Evolutionary conservation across 2,113 vertebrate species (phyloP), one percentile per base, ranked within the genome.

Genomic region (Lagenorhynchus albirostris): DNA sequence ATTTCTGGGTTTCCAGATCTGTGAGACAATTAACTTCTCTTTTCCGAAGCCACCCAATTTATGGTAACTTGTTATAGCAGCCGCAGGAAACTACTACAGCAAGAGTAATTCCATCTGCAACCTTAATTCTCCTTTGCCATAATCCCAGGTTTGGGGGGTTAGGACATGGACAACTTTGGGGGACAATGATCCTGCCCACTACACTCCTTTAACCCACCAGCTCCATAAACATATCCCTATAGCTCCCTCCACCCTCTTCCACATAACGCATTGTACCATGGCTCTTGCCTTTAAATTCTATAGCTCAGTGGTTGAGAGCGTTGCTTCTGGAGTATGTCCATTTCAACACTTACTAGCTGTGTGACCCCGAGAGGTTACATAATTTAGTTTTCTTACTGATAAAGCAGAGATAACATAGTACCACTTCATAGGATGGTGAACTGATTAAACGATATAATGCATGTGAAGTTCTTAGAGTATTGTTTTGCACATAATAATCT

Each of bases 191-290:
- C 91, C n/a, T 93, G 20, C 70, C 25, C 20, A 5, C 20, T 8
- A 6, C 2, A 71, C 2, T 87, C 20, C 21, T 79, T 53, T 83
- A 73, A 83, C 44, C 38, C 31, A 89, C 67, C 2, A n/a, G 6
- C 9, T 68, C 8, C 33, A 67, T 25, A 74, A 85, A 58, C 33
- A n/a, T 38, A 50, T 47, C 15, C 17, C 21, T 58, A 20, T 25
- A 91, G 21, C 5, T 81, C 38, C 8, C 13, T 70, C n/a, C 13
- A 58, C 8, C 11, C 14, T 6, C 10, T 81, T 84, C 4, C 15
- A 36, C 1, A 4, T 17, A 71, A 18, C 6, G 29, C n/a, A 70
- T 1, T 80, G 7, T 0, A 76, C 17, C 5, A 2, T 2, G 6
- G 23, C 9, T 11, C 26, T 89, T 87, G 44, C 67, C 50, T 89